Conservation (phyloP, 2,797 vertebrate genomes). For the Enteromius argenteus region DNA sequence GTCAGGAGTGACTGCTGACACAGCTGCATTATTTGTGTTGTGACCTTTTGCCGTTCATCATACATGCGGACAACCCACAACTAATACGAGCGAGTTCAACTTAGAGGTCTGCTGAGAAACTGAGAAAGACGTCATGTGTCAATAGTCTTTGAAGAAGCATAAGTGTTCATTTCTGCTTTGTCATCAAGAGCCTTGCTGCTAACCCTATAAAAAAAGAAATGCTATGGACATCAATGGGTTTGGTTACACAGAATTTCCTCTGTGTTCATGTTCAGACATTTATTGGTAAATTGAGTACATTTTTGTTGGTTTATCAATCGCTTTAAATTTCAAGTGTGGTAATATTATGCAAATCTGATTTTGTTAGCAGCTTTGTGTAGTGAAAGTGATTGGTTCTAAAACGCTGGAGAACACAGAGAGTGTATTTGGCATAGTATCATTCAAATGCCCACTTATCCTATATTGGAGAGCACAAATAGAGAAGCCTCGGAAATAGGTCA, state of each 20-base stretch:
- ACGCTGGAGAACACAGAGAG: neutral
- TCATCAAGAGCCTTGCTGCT: neutral
- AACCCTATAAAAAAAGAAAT: neutral
- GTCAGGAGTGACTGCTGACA: neutral
- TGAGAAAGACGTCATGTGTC: neutral
- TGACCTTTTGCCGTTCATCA: neutral
- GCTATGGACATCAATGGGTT: neutral
- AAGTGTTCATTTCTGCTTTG: neutral
- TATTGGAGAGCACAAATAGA: neutral
- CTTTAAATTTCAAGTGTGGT: neutral
- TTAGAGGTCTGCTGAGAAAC: neutral
- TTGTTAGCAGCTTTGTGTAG: neutral
- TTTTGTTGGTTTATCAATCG: neutral
- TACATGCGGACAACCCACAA: neutral
- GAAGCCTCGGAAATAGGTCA: neutral
- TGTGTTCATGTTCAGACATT: no score
- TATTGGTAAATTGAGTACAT: neutral
- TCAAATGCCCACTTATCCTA: neutral
- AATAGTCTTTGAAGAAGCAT: neutral
- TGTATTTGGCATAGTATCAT: neutral
- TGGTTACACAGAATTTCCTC: no score
- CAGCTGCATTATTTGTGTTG: neutral
- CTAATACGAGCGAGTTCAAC: neutral
- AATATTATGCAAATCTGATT: neutral
- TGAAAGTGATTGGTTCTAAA: neutral